These are phyloP conservation scores for Corydoras sp. DNA, from an alignment of 2,113 vertebrate genomes.

Conservation along the genomic window DNA sequence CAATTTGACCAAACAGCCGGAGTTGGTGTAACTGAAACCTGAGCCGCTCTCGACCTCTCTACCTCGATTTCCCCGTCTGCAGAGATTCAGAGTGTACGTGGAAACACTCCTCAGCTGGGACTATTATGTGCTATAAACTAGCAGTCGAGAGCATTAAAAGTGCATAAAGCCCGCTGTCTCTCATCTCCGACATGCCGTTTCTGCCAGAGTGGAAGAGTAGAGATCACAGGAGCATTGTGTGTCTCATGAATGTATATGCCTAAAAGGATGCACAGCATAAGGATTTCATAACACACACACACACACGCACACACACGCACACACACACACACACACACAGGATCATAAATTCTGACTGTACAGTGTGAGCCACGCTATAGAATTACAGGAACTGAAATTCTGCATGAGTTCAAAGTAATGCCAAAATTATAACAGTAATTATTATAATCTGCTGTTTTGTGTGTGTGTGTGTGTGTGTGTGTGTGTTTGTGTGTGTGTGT, in stretches of 20 bases:
- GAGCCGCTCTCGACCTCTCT: no score
- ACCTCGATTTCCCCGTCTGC: no score
- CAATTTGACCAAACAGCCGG: no score
- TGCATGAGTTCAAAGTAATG: neutral
- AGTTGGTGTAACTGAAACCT: no score
- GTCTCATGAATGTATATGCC: neutral
- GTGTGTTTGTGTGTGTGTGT: neutral
- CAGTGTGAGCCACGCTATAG: neutral
- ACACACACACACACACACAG: constrained; percentile 10
- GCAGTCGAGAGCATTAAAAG: neutral
- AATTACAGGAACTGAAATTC: constrained; percentile 13
- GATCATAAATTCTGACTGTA: neutral
- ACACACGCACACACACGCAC: constrained; percentile 5
- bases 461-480: neutral
- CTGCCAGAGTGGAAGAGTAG: constrained; percentile 8
- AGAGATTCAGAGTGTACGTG: constrained; percentile 1
- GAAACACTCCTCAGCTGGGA: constrained; percentile 1
- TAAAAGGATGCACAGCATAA: constrained; percentile 5
- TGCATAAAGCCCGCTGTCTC: neutral
- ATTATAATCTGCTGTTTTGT: constrained; percentile 2
- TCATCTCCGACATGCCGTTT: neutral
- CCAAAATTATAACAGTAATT: constrained; percentile 23
- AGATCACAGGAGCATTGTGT: constrained; percentile 7
- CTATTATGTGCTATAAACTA: neutral
- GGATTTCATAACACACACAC: constrained; percentile 9